phyloP scores from a whole-genome alignment of 2,797 vertebrate species.

The Centroberyx gerrardi region DNA sequence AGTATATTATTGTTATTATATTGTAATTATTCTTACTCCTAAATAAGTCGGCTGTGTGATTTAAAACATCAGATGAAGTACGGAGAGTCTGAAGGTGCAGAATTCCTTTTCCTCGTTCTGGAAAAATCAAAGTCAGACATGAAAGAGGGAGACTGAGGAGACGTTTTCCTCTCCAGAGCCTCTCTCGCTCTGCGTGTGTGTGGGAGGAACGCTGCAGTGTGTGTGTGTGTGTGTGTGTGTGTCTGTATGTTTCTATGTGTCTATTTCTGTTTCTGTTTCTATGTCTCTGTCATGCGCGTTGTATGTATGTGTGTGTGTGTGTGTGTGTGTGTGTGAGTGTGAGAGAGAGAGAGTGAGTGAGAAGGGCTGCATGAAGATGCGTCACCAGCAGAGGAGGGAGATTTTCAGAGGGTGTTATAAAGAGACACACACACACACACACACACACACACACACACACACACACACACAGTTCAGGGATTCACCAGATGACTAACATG shows the following conservation, averaged over 20 bases:
- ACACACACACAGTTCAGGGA: slow-evolving; percentile 26
- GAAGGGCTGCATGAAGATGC: background rate
- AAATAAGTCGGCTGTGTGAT: too few species aligned
- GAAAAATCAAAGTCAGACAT: background rate
- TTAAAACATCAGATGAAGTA: too few species aligned
- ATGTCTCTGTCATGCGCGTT: background rate
- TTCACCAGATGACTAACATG: slow-evolving; percentile 27
- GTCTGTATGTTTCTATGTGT: slow-evolving; percentile 2
- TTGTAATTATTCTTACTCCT: too few species aligned
- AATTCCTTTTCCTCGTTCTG: background rate
- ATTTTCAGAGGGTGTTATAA: slow-evolving; percentile 1
- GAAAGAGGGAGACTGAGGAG: background rate
- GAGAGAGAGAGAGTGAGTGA: background rate
- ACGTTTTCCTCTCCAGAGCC: background rate
- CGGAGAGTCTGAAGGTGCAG: background rate
- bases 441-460: slow-evolving; percentile 2
- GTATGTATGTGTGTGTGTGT: background rate
- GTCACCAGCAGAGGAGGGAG: background rate
- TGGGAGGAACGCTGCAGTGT: slow-evolving; percentile 1
- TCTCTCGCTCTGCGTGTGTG: slow-evolving; percentile 1
- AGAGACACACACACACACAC: background rate
- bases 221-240: slow-evolving; percentile 3
- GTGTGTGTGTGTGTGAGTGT: slow-evolving; percentile 3
- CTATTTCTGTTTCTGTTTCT: background rate
- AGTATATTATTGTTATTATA: too few species aligned